Evolutionary conservation across 2,797 vertebrate genomes (phyloP).

Genomic region (Delichon dasypus): DNA sequence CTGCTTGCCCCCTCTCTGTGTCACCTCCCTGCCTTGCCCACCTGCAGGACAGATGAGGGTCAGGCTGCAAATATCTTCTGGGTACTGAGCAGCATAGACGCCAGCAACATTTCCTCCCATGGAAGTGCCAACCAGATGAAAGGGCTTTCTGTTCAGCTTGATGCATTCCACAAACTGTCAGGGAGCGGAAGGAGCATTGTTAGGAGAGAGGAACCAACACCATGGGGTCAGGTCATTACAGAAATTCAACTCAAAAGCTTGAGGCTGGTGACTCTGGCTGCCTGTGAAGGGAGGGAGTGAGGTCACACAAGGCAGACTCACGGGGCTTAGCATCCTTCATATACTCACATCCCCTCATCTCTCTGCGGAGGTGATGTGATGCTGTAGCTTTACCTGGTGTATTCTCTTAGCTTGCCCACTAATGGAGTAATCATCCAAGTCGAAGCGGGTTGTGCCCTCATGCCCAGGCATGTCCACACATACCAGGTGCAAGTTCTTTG

Average conservation of each 20-base stretch:
- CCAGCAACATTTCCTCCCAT: slow-evolving; percentile 96
- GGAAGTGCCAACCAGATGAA: slow-evolving; percentile 92
- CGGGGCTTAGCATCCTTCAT: fast-evolving
- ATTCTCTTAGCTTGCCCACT: slow-evolving; percentile 88
- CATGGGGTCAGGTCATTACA: neutral
- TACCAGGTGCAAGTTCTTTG: slow-evolving; percentile 85
- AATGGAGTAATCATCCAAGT: slow-evolving; percentile 87
- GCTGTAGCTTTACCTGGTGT: slow-evolving; percentile 84
- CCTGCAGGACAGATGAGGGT: slow-evolving; percentile 95
- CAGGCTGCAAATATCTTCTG: slow-evolving; percentile 88
- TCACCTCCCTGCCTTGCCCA: slow-evolving; percentile 61
- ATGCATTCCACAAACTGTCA: slow-evolving; percentile 90
- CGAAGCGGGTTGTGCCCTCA: slow-evolving; percentile 87
- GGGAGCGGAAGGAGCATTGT: slow-evolving; percentile 10
- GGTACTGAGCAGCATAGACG: slow-evolving; percentile 89
- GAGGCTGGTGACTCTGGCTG: neutral
- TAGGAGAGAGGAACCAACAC: neutral
- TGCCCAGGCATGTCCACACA: slow-evolving; percentile 97
- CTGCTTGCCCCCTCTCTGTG: neutral
- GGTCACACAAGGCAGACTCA: neutral
- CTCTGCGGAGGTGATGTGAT: neutral
- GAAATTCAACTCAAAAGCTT: neutral
- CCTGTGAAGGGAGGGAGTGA: neutral
- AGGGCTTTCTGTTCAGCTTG: slow-evolving; percentile 88
- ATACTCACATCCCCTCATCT: fast-evolving